phyloP scores from a whole-genome alignment of 2,888 invertebrate species.

The Noctua fimbriata region DNA sequence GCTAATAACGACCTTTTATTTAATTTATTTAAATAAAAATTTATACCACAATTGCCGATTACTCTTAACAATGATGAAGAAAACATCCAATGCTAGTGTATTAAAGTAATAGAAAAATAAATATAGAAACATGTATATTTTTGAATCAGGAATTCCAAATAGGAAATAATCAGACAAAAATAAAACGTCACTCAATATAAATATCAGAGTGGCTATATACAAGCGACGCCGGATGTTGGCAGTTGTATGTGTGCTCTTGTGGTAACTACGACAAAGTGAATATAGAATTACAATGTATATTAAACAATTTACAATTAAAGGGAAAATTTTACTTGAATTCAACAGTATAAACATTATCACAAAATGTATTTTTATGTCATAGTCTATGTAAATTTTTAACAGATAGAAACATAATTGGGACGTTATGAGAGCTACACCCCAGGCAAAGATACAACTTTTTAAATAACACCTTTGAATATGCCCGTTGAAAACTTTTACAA shows the following conservation, averaged over 20 bases:
- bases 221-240: neutral
- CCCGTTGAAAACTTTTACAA: slow-evolving; percentile 8
- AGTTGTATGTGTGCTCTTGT: neutral
- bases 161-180: neutral
- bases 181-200: neutral
- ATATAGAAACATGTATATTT: neutral
- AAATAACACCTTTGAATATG: neutral
- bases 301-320: neutral
- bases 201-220: neutral
- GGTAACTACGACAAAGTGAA: slow-evolving; percentile 2
- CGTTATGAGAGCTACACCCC: slow-evolving; percentile 6
- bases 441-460: slow-evolving; percentile 2
- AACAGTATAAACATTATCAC: neutral
- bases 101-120: neutral
- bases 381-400: fast-evolving
- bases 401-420: neutral
- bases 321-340: neutral
- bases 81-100: neutral
- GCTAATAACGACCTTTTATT: neutral
- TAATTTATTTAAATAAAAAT: neutral
- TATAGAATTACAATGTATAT: slow-evolving; percentile 9
- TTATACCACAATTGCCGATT: slow-evolving; percentile 13
- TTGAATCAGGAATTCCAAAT: neutral
- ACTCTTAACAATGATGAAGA: slow-evolving; percentile 11
- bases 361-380: neutral